These are phyloP conservation scores for Pelecanus crispus DNA, from an alignment of 2,113 vertebrate genomes.

Conservation along the genomic window DNA sequence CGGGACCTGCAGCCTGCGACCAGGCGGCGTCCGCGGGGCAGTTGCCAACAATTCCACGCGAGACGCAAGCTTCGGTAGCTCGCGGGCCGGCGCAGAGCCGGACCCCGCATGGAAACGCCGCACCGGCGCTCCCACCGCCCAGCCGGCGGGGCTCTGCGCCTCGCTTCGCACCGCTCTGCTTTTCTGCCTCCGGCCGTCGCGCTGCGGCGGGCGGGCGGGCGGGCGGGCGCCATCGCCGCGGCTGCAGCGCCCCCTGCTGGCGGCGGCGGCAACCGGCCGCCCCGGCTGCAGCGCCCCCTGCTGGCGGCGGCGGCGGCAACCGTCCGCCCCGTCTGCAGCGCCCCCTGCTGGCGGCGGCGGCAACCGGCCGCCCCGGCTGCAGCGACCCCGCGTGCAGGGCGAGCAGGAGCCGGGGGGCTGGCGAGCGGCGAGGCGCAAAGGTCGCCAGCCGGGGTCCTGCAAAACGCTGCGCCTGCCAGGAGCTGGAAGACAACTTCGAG, in stretches of 20 bases:
- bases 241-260: constrained; percentile 47
- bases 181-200: too few relatives aligned
- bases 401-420: too few relatives aligned
- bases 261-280: too few relatives aligned
- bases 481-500: neutral
- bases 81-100: neutral
- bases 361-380: too few relatives aligned
- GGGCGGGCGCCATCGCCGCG: neutral
- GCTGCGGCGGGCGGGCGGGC: neutral
- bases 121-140: accelerated
- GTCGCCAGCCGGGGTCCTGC: neutral
- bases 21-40: too few relatives aligned
- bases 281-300: too few relatives aligned
- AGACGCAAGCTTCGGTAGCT: neutral
- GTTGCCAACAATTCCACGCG: accelerated
- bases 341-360: too few relatives aligned
- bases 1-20: neutral
- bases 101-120: neutral
- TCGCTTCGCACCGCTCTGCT: accelerated
- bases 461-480: too few relatives aligned
- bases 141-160: too few relatives aligned
- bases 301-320: too few relatives aligned
- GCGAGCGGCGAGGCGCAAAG: neutral
- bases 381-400: too few relatives aligned
- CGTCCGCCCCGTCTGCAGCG: too few relatives aligned